Evolutionary conservation across 2,797 vertebrate genomes (phyloP).

Genomic region (Labroides dimidiatus): DNA sequence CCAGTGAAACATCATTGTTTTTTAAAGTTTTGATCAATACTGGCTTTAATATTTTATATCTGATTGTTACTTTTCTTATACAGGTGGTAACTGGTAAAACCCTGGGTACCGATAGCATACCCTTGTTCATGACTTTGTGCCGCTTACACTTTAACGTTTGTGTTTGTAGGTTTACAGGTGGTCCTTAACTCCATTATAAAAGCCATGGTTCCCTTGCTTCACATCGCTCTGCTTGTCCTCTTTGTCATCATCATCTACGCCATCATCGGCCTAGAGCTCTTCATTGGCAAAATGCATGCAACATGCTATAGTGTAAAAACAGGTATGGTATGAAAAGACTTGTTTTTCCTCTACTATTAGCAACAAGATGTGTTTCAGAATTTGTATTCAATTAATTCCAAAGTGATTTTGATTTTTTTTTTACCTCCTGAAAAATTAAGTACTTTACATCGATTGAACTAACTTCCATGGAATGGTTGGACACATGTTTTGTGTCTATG

Average conservation of each 20-base stretch:
- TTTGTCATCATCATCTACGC: slow-evolving; percentile 99
- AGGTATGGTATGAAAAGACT: slow-evolving; percentile 78
- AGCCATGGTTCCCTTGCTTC: slow-evolving; percentile 99
- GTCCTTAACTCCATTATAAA: slow-evolving; percentile 99
- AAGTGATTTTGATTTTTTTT: no score
- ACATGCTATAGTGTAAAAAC: slow-evolving; percentile 91
- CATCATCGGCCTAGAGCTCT: slow-evolving; percentile 99
- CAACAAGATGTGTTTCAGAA: neutral
- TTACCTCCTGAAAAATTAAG: neutral
- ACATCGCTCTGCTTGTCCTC: slow-evolving; percentile 98
- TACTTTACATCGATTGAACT: slow-evolving; percentile 5
- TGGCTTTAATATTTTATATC: no score
- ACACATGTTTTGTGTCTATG: no score
- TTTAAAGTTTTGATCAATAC: no score
- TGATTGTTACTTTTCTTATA: no score
- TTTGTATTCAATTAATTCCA: neutral
- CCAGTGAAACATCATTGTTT: no score
- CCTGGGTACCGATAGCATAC: neutral
- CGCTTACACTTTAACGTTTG: slow-evolving; percentile 5
- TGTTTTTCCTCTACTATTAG: neutral
- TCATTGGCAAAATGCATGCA: slow-evolving; percentile 99
- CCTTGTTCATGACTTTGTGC: neutral
- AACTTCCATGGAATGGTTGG: slow-evolving; percentile 52
- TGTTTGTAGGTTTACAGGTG: slow-evolving; percentile 94
- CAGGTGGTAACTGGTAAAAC: neutral